phyloP scores from a whole-genome alignment of 2,113 vertebrate genomes.

The Chloropsis cyanopogon region DNA sequence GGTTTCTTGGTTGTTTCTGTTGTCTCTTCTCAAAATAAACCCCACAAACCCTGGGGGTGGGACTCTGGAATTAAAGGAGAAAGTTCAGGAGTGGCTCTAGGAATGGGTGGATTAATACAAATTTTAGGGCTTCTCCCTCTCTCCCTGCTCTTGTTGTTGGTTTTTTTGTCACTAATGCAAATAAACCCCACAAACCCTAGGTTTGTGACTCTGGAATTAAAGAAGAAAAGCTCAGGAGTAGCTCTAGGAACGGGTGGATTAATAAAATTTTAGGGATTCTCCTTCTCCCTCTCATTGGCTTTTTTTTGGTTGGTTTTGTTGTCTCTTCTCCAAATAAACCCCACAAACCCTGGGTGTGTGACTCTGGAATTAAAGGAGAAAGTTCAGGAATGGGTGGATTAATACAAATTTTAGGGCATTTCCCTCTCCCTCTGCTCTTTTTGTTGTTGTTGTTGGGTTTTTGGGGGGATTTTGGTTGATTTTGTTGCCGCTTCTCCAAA shows the following conservation, averaged over 20 bases:
- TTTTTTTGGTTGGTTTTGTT: background rate
- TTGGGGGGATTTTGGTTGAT: too few relatives aligned
- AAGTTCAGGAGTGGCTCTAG: too few relatives aligned
- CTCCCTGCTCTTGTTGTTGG: background rate
- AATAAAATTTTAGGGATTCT: background rate
- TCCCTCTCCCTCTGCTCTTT: background rate
- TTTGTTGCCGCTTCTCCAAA: background rate
- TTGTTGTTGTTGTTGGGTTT: background rate
- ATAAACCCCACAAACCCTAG: background rate
- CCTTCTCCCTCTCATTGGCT: background rate
- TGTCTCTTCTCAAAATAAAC: too few relatives aligned
- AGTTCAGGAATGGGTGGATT: background rate
- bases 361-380: too few relatives aligned
- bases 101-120: too few relatives aligned
- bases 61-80: too few relatives aligned
- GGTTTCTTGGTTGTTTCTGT: too few relatives aligned
- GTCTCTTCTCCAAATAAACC: background rate
- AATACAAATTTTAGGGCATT: background rate
- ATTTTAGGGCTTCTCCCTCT: too few relatives aligned
- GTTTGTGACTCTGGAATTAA: slow-evolving; percentile 10
- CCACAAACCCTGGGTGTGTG: fast-evolving
- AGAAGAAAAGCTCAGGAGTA: slow-evolving; percentile 54
- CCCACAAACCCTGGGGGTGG: too few relatives aligned
- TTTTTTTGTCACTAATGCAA: background rate
- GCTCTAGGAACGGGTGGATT: background rate